These are phyloP conservation scores for Drosophila pandora DNA, from an alignment of 1,140 invertebrate genomes.

Conservation along the genomic window DNA sequence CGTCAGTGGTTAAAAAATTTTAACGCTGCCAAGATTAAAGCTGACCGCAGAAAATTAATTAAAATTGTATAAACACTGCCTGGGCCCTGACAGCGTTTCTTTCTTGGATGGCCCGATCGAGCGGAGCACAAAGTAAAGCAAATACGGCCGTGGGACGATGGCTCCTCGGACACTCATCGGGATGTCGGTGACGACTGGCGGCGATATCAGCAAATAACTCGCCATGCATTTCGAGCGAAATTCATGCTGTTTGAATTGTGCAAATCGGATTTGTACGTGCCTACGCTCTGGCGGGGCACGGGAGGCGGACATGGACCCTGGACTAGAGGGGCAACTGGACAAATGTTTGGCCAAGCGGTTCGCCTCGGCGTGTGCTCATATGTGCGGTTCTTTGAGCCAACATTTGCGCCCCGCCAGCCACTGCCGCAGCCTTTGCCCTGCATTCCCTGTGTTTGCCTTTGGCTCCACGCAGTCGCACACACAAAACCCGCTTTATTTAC, in stretches of 20 bases:
- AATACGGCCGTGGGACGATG: slow-evolving; percentile 5
- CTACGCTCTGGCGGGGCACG: slow-evolving; percentile 12
- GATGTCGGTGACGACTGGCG: slow-evolving; percentile 31
- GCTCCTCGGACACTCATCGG: not conserved
- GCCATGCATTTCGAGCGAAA: slow-evolving; percentile 56
- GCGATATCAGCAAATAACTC: slow-evolving; percentile 67
- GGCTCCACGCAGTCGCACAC: slow-evolving; percentile 72
- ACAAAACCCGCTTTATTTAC: slow-evolving; percentile 59
- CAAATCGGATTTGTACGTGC: slow-evolving; percentile 79
- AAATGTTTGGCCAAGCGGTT: slow-evolving; percentile 76
- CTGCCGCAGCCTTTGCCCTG: slow-evolving; percentile 29
- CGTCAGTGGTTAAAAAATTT: slow-evolving; percentile 21
- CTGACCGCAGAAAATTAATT: slow-evolving; percentile 74
- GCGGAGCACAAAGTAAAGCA: slow-evolving; percentile 7
- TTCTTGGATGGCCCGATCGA: not conserved
- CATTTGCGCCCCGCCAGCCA: slow-evolving; percentile 41
- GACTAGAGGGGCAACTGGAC: slow-evolving; percentile 40
- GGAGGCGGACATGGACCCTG: not conserved
- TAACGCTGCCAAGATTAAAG: slow-evolving; percentile 48
- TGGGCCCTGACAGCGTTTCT: not conserved
- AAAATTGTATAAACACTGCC: slow-evolving; percentile 67
- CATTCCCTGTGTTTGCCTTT: slow-evolving; percentile 72
- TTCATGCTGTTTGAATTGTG: slow-evolving; percentile 75
- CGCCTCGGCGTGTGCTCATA: slow-evolving; percentile 47
- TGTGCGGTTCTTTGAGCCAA: slow-evolving; percentile 63